Base-by-base conservation (phyloP, 2,888 invertebrate species). In the Julus scandinavius region DNA sequence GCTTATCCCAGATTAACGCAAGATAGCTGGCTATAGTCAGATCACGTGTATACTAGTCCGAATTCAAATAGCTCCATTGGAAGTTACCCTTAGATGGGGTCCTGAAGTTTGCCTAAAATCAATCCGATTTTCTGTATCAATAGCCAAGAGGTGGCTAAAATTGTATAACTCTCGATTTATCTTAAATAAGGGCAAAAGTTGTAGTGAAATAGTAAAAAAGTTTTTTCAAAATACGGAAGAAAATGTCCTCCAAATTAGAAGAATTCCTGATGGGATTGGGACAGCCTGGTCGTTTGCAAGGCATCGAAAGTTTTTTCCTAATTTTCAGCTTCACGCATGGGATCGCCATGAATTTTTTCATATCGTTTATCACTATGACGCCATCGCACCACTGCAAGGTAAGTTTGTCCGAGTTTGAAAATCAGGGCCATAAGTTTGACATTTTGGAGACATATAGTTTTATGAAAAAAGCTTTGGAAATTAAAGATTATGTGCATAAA, bases 351-450 rank as follows among this genome's bases (percentile, higher is more conserved):
- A 88, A 88, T 80, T 45, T 50, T 84, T 50, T 88, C 20, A 49
- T 88, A 7, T 88, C 88, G 38, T 80, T 88, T 29, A 49, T 88
- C 38, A 88, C 84, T 41, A 83, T 88, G 50, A 50, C 58, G 17
- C 88, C 88, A 40, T 50, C 85, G 6, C 88, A 88, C 41, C 88
- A 88, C 83, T 88, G 88, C 54, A 88, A 88, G 88, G 88, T 88
- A 88, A 88, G 63, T 17, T 49, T 63, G 54, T 45, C 41, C 41
- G 17, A 86, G 86, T 45, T 45, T 45, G 2, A 45, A 45, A 45
- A 45, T 5, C 41, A 45, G n/a, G n/a, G n/a, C n/a, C n/a, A n/a
- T n/a, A 45, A 45, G 6, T 45, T 45, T 45, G 41, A 2, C 41
- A 45, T 45, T 45, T 6, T 45, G 41, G n/a, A n/a, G n/a, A n/a